phyloP scores from a whole-genome alignment of 2,888 invertebrate genomes.

The Cecidostiba fungosa region DNA sequence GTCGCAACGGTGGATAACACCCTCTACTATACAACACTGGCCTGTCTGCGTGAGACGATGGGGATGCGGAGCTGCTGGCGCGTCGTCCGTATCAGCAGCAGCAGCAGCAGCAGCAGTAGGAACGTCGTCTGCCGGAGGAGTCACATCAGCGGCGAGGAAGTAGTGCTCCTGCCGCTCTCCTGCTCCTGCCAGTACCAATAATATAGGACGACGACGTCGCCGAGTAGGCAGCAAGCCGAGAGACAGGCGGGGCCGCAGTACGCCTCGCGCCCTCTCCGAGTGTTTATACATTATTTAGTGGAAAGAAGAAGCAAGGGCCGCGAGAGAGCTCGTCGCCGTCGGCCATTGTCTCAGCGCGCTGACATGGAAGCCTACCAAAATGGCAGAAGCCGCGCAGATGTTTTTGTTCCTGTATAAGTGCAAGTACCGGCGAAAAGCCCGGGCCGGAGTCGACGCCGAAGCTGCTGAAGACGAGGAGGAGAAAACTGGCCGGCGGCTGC shows the following conservation, averaged over 20 bases:
- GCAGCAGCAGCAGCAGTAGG: neutral
- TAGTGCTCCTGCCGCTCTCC: neutral
- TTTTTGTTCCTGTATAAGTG: conserved; percentile 93
- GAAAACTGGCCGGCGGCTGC: neutral
- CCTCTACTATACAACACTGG: neutral
- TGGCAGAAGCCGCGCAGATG: conserved; percentile 92
- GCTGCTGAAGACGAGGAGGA: conserved; percentile 60
- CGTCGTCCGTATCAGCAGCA: neutral
- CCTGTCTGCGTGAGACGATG: neutral
- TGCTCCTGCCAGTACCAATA: neutral
- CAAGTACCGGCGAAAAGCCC: conserved; percentile 89
- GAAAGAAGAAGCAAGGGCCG: neutral
- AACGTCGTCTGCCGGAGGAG: neutral
- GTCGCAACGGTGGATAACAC: neutral
- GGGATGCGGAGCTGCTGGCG: neutral
- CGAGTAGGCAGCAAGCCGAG: neutral
- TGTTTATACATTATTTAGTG: neutral
- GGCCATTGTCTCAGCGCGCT: conserved; percentile 77
- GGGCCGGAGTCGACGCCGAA: conserved; percentile 64
- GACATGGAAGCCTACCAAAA: conserved; percentile 84
- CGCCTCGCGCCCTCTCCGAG: neutral
- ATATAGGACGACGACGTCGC: neutral
- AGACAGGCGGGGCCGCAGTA: neutral
- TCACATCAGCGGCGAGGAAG: neutral
- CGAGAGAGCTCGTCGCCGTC: conserved; percentile 70